These are phyloP conservation scores for Thalassoma bifasciatum DNA, from an alignment of 2,113 vertebrate species.

Conservation along the genomic window DNA sequence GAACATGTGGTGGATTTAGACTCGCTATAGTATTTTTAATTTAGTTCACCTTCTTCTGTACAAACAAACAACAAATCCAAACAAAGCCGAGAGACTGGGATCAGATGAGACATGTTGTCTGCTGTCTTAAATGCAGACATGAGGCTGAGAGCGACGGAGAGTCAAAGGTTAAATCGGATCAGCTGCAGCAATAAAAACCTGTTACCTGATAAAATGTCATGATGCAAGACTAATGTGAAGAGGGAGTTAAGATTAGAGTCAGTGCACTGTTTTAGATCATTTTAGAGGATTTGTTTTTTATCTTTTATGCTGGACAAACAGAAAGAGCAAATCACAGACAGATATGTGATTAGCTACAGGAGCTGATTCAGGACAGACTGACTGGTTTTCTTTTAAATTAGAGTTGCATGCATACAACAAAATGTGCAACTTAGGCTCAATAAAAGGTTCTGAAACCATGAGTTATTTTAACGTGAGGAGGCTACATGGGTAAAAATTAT, in stretches of 20 bases:
- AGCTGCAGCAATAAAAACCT: background rate
- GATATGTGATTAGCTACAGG: no score
- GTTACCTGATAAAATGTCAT: background rate
- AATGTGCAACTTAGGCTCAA: no score
- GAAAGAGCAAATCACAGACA: constrained; percentile 13
- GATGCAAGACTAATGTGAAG: background rate
- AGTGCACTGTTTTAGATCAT: background rate
- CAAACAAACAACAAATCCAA: constrained; percentile 12
- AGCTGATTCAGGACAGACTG: no score
- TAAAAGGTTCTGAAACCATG: no score
- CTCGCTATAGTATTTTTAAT: background rate
- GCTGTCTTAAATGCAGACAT: background rate
- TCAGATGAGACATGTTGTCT: constrained; percentile 6
- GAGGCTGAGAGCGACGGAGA: background rate
- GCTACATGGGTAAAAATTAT: no score
- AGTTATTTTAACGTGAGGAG: no score
- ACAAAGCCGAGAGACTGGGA: constrained; percentile 1
- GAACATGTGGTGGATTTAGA: constrained; percentile 2
- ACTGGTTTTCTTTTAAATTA: no score
- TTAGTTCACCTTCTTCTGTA: constrained; percentile 27
- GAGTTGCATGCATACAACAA: no score
- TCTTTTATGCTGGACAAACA: background rate
- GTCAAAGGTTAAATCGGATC: constrained; percentile 4
- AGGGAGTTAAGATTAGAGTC: constrained; percentile 9
- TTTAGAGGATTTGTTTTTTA: no score